phyloP scores from a whole-genome alignment of 2,113 vertebrate species.

The Notiomystis cincta region DNA sequence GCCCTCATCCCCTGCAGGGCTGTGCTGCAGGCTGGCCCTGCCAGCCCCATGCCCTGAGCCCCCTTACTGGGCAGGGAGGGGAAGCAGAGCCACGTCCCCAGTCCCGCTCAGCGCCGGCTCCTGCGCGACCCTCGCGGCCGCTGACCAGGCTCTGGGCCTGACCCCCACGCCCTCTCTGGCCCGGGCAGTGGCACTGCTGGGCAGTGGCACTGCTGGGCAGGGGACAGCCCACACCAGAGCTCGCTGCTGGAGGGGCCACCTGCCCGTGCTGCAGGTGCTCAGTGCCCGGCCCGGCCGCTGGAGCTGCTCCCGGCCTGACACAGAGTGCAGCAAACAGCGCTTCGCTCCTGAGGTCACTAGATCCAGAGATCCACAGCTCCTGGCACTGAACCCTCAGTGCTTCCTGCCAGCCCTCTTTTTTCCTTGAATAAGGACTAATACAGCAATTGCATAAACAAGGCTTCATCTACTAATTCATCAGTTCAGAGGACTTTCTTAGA shows the following conservation, averaged over 20 bases:
- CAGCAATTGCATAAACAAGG: background rate
- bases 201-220: background rate
- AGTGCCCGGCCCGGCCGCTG: rapidly evolving
- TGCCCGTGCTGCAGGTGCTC: rapidly evolving
- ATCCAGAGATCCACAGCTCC: background rate
- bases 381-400: background rate
- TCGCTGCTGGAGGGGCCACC: rapidly evolving
- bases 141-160: rapidly evolving
- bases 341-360: background rate
- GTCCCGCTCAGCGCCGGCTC: background rate
- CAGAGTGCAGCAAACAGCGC: rapidly evolving
- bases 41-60: background rate
- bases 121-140: rapidly evolving
- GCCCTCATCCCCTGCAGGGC: background rate
- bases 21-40: background rate
- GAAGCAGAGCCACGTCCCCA: background rate
- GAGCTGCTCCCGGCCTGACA: background rate
- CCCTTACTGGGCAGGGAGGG: background rate
- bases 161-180: too few species aligned
- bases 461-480: background rate
- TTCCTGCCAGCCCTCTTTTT: background rate
- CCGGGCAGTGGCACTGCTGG: too few species aligned
- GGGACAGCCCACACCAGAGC: background rate
- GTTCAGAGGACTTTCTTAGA: background rate
- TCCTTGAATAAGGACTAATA: background rate